Conservation (phyloP, 2,797 vertebrate species). For the Centroberyx gerrardi region DNA sequence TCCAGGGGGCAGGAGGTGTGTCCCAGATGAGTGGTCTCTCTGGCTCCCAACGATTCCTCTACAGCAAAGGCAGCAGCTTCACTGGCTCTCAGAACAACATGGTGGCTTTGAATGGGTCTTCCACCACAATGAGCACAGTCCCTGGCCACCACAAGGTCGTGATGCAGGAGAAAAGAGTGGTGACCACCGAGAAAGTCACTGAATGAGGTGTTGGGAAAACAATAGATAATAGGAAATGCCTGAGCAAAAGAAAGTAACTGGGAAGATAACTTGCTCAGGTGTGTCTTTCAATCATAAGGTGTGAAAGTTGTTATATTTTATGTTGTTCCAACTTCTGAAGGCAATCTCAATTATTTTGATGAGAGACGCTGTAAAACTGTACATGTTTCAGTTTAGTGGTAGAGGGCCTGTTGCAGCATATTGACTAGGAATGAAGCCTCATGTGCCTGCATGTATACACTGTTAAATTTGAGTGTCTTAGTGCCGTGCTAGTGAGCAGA, state of each 20-base stretch:
- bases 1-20: slow-evolving; percentile 52
- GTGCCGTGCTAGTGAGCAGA: neutral
- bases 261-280: neutral
- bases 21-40: slow-evolving; percentile 3
- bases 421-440: neutral
- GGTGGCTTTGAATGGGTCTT: slow-evolving; percentile 28
- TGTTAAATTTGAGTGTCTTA: neutral
- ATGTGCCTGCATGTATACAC: slow-evolving; percentile 8
- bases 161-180: slow-evolving; percentile 57
- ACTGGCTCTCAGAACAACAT: slow-evolving; percentile 31
- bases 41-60: slow-evolving; percentile 37
- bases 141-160: slow-evolving; percentile 52
- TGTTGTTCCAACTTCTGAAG: neutral
- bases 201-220: neutral
- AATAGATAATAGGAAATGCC: neutral
- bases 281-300: neutral
- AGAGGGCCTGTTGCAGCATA: slow-evolving; percentile 21
- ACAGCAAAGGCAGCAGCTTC: slow-evolving; percentile 33
- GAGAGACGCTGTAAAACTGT: neutral
- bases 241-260: neutral
- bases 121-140: slow-evolving; percentile 27
- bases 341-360: neutral
- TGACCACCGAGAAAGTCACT: slow-evolving; percentile 33
- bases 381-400: slow-evolving; percentile 9
- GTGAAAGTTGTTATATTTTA: neutral